Evolutionary conservation across 2,797 vertebrate species (phyloP).

Genomic region (Darevskia nairensis): DNA sequence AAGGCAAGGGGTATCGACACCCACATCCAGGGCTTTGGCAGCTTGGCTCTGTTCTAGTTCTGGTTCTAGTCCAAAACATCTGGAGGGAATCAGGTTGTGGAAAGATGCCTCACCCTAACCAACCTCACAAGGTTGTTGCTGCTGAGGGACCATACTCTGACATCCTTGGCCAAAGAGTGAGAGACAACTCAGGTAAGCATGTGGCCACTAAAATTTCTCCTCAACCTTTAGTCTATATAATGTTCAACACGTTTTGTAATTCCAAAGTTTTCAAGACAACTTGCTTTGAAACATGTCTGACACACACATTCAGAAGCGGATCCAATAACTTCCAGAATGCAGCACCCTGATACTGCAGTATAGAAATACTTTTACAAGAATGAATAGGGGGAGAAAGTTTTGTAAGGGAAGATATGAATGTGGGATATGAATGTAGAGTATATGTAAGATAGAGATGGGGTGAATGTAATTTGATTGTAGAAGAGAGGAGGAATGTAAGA

Average conservation of each 20-base stretch:
- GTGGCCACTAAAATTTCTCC: no score
- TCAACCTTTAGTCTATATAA: background rate
- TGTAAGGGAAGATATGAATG: no score
- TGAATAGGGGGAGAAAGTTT: no score
- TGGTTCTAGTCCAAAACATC: background rate
- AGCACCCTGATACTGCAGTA: no score
- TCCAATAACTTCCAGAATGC: background rate
- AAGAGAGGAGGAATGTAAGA: no score
- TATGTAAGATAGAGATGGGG: no score
- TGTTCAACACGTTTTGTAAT: background rate
- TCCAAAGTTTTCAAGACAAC: background rate
- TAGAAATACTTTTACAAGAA: no score
- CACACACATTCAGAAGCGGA: background rate
- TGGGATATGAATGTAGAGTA: no score
- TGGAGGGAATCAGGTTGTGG: no score
- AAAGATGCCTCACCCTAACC: background rate
- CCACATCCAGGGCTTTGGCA: background rate
- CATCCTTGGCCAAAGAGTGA: background rate
- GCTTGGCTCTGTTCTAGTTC: background rate
- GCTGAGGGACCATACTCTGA: background rate
- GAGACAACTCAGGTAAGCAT: background rate
- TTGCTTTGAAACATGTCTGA: background rate
- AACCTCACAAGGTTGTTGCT: background rate
- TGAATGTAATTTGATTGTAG: no score
- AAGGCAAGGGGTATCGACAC: background rate